A percentile compares a stretch with the other conserved stretches of the same genome.
phyloP scores from a whole-genome alignment of 2,888 invertebrate genomes.

The Subacronicta megacephala region DNA sequence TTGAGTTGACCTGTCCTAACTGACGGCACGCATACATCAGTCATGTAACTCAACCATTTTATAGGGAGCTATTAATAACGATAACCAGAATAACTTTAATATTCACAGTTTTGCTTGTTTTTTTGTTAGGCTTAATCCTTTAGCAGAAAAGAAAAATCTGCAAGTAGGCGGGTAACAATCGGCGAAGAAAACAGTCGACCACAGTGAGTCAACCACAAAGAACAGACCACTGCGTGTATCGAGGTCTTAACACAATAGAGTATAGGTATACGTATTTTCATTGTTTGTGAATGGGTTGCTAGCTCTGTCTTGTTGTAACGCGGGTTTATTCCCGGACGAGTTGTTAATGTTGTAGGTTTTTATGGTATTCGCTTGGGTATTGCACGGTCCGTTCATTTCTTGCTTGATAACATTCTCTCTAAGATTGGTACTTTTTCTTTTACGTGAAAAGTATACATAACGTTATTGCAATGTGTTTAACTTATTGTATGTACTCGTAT shows the following conservation, averaged over 20 bases:
- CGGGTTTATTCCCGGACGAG: conserved; percentile 62
- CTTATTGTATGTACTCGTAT: conserved; percentile 39
- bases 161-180: too few species aligned
- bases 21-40: too few species aligned
- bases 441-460: conserved; percentile 22
- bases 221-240: conserved; percentile 16
- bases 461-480: conserved; percentile 33
- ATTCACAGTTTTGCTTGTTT: too few species aligned
- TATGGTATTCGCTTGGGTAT: conserved; percentile 60
- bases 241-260: conserved; percentile 27
- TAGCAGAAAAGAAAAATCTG: too few species aligned
- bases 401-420: conserved; percentile 53
- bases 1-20: too few species aligned
- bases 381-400: conserved; percentile 56
- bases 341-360: conserved; percentile 69
- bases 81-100: too few species aligned
- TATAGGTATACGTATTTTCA: conserved; percentile 52
- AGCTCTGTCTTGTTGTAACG: conserved; percentile 60
- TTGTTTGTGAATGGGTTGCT: conserved; percentile 57
- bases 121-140: too few species aligned
- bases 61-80: too few species aligned
- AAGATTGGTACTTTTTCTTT: conserved; percentile 42
- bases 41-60: too few species aligned
- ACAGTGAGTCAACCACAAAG: too few species aligned
- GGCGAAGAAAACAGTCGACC: too few species aligned